A percentile compares a stretch with the other conserved stretches of the same genome.
Conservation (phyloP, 2,888 invertebrate genomes). For the Drosophila koepferae region DNA sequence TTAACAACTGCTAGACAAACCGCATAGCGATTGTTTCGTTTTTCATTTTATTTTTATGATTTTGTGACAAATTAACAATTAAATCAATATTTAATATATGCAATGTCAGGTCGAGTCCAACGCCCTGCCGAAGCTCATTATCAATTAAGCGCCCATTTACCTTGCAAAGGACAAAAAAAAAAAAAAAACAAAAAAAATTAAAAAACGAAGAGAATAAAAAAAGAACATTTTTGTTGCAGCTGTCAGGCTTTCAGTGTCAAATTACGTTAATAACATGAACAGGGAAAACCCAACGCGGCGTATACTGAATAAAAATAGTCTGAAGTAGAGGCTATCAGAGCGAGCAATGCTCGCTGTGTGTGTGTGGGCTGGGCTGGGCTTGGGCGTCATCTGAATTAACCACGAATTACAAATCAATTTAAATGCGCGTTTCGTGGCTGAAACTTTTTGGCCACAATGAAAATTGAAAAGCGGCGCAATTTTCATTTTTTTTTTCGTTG, state of each 20-base stretch:
- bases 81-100: slow-evolving; percentile 59
- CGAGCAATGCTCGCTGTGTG: not conserved
- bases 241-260: slow-evolving; percentile 70
- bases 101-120: slow-evolving; percentile 7
- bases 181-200: not conserved
- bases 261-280: slow-evolving; percentile 67
- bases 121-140: slow-evolving; percentile 20
- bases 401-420: slow-evolving; percentile 78
- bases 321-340: not conserved
- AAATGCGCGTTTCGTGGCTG: slow-evolving; percentile 57
- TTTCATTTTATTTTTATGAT: slow-evolving; percentile 12
- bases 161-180: slow-evolving; percentile 7
- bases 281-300: slow-evolving; percentile 34
- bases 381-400: slow-evolving; percentile 60
- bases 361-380: not conserved
- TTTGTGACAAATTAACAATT: slow-evolving; percentile 60
- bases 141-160: slow-evolving; percentile 35
- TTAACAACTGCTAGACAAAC: slow-evolving; percentile 6
- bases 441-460: slow-evolving; percentile 43
- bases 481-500: slow-evolving; percentile 22
- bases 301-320: slow-evolving; percentile 58
- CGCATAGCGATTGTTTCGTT: slow-evolving; percentile 20
- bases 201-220: slow-evolving; percentile 5
- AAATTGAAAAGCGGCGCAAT: slow-evolving; percentile 44
- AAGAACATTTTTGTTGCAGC: slow-evolving; percentile 38